Base-by-base conservation (phyloP, 2,888 invertebrate species). In the Horisme vitalbata region DNA sequence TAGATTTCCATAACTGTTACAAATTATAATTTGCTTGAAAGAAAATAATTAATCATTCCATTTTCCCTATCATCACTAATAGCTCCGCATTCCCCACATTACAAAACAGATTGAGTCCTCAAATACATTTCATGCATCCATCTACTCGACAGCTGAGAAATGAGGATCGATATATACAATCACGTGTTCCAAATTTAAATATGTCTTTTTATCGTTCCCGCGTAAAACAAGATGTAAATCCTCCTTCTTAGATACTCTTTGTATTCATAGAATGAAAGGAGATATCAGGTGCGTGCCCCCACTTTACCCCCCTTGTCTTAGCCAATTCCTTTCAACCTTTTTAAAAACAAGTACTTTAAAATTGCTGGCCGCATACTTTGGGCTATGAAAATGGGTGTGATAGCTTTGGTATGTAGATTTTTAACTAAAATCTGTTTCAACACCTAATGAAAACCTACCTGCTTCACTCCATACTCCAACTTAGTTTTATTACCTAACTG, bases 261-360 rank as follows among this genome's bases (percentile, higher is more conserved):
- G 79, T 85, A 85, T 86, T 85, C 85, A 82, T 79, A 62, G 71
- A 79, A 75, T 75, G 66, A 72, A 75, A 82, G 78, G 71, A 54
- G 47, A 46, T 52, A 48, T 48, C 44, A 79, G 77, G 74, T 83
- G 80, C 79, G 80, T 81, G 71, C 57, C 63, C 55, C 53, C 36
- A 20, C 53, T 52, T 50, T 13, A 6, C 12, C 31, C 27, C 33
- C 15, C 32, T 34, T 15, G 10, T 13, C 44, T 38, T 47, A 55
- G 60, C 61, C 53, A 59, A 62, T 45, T 63, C 45, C 68, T 70
- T 72, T 74, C 64, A 61, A 63, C n/a, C 36, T 34, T 45, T 49
- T 52, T 41, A 11, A 70, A 74, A 79, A 72, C 68, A 63, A 79
- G 71, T 54, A 77, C 77, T 79, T 80, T 80, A 74, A 80, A 82